Percentiles rank a stretch among this genome's conserved stretches.
Evolutionary conservation across 2,888 invertebrate species (phyloP).

Genomic region (Hydraecia micacea): DNA sequence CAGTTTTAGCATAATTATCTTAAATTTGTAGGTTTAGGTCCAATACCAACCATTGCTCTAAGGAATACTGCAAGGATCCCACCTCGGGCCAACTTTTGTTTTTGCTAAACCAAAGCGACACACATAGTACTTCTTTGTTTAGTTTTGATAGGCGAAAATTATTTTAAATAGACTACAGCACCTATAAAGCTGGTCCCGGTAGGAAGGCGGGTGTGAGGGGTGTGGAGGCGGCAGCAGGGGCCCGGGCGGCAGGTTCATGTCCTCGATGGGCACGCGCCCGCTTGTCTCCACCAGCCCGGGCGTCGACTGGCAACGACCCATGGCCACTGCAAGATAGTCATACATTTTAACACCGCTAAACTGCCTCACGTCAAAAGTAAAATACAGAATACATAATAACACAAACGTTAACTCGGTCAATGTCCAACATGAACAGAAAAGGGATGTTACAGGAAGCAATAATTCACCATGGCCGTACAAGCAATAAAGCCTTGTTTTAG

Average conservation of each 20-base stretch:
- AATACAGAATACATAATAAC: slow-evolving; percentile 8
- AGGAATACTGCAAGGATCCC: neutral
- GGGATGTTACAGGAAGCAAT: slow-evolving; percentile 34
- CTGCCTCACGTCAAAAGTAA: neutral
- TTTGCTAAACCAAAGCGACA: neutral
- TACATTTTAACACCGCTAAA: neutral
- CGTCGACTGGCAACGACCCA: slow-evolving; percentile 98
- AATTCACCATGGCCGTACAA: slow-evolving; percentile 24
- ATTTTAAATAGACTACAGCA: slow-evolving; percentile 61
- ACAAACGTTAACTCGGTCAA: slow-evolving; percentile 14
- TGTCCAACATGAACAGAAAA: slow-evolving; percentile 13
- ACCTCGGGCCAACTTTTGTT: neutral
- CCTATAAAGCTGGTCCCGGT: slow-evolving; percentile 90
- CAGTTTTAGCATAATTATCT: neutral
- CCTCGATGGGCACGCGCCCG: slow-evolving; percentile 96
- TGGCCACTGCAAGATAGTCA: slow-evolving; percentile 92
- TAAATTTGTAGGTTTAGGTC: neutral
- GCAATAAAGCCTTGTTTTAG: slow-evolving; percentile 34
- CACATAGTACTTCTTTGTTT: neutral
- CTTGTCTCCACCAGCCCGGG: slow-evolving; percentile 98
- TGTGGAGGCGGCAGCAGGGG: slow-evolving; percentile 82
- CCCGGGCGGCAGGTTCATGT: slow-evolving; percentile 86
- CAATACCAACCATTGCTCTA: neutral
- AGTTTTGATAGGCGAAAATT: neutral
- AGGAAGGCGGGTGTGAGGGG: slow-evolving; percentile 87